Evolutionary conservation across 2,113 vertebrate species (phyloP), one percentile per base, ranked within the genome.

Genomic region (Pogona vitticeps): DNA sequence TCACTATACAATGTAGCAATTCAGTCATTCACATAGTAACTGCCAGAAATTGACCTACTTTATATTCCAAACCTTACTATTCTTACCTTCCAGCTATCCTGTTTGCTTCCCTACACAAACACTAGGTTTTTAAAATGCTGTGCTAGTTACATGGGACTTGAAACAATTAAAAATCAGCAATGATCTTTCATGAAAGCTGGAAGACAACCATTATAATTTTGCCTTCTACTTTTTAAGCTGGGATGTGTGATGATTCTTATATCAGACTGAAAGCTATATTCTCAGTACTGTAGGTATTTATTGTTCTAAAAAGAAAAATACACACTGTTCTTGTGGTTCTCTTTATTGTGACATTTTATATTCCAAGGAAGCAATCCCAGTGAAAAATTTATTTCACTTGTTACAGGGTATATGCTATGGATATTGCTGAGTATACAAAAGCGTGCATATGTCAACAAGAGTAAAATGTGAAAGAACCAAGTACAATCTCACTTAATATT

Each of bases 301-400:
- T 0, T 87, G 58, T 75, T n/a, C 9, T 71, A 20, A 90, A 79
- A 82, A 90, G 20, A 88, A 87, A 90, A 21, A 28, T 90, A 90
- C 84, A 83, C 76, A 65, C 87, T 70, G 65, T 90, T 89, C 89
- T 65, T 52, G 81, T 38, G 86, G 88, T 90, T 90, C 81, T 79
- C 67, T 84, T 91, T 9, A 79, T 91, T 91, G 88, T 81, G 91
- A 88, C 92, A 75, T 85, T 90, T 82, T 92, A 52, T 84, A 97
- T 96, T 94, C 97, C 95, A 95, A 40, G 31, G 97, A 97, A 96
- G 95, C 94, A 97, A 96, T 96, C 96, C 94, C 95, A 96, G 96
- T 97, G 96, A 95, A 96, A 94, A 96, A 97, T 95, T 95, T 95
- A 97, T 92, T 93, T 93, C 91, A 80, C 58, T 46, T 28, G 9